Conservation (phyloP, 2,797 vertebrate species). For the Clarias pachynema region DNA sequence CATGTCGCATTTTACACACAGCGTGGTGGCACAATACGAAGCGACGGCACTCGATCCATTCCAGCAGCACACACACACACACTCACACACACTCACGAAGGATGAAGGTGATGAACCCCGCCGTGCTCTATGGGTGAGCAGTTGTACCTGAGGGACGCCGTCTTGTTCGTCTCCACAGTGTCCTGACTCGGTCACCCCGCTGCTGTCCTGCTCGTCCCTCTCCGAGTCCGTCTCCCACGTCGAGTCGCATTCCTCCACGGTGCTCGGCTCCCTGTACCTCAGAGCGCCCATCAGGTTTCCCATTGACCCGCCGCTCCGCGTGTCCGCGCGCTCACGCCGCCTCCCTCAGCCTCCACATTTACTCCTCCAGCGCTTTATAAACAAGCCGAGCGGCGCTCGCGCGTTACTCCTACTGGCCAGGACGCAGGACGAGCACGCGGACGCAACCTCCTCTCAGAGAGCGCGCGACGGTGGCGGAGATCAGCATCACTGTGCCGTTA, state of each 20-base stretch:
- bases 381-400: background rate
- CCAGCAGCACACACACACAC: background rate
- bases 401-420: constrained; percentile 64
- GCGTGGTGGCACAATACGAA: background rate
- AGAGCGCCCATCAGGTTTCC: constrained; percentile 88
- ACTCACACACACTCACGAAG: background rate
- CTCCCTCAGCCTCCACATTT: constrained; percentile 7
- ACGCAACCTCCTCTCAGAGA: background rate
- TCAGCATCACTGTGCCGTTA: background rate
- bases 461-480: constrained; percentile 33
- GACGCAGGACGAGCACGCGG: constrained; percentile 45
- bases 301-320: constrained; percentile 74
- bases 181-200: constrained; percentile 69
- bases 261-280: constrained; percentile 92
- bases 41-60: background rate
- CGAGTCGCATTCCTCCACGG: constrained; percentile 95
- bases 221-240: constrained; percentile 95
- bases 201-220: constrained; percentile 74
- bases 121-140: background rate
- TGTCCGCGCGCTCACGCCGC: constrained; percentile 3
- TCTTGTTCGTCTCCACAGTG: constrained; percentile 65
- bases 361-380: constrained; percentile 28
- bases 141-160: constrained; percentile 65
- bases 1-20: background rate
- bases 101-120: constrained; percentile 9